Evolutionary conservation across 2,888 invertebrate genomes (phyloP).

Genomic region (Silvanus unidentatus): DNA sequence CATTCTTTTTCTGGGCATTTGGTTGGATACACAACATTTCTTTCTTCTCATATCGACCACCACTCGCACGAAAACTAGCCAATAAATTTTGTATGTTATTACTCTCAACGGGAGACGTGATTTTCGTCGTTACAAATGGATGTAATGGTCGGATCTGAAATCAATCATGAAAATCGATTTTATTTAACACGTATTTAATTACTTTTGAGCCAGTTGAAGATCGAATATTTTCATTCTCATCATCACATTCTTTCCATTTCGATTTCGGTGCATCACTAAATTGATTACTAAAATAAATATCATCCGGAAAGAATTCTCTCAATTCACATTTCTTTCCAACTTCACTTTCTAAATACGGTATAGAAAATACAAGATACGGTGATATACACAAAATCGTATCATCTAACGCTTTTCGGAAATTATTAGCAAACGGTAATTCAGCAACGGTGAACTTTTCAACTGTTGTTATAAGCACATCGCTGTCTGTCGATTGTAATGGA

Average conservation of each 20-base stretch:
- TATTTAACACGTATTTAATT: constrained; percentile 20
- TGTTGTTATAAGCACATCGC: background rate
- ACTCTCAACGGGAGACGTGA: constrained; percentile 61
- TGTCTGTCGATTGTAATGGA: constrained; percentile 55
- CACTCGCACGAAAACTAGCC: constrained; percentile 82
- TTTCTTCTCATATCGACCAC: constrained; percentile 56
- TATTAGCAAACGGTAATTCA: constrained; percentile 59
- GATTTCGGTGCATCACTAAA: constrained; percentile 38
- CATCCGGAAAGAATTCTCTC: constrained; percentile 65
- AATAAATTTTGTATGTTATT: constrained; percentile 64
- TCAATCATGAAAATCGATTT: constrained; percentile 7
- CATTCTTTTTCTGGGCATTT: constrained; percentile 18
- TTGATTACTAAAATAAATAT: constrained; percentile 66
- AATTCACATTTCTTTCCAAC: constrained; percentile 69
- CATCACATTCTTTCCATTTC: constrained; percentile 25
- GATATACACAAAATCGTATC: constrained; percentile 76
- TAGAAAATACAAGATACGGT: constrained; percentile 75
- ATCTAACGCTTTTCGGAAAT: constrained; percentile 68
- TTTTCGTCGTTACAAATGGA: constrained; percentile 65
- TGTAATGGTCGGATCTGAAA: constrained; percentile 57
- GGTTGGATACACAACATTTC: constrained; percentile 25
- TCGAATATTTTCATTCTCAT: constrained; percentile 3
- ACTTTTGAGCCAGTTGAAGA: too few relatives aligned
- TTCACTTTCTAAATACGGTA: constrained; percentile 86
- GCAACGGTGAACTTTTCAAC: constrained; percentile 44